phyloP scores from a whole-genome alignment of 2,888 invertebrate species.

The Yponomeuta sedellus region DNA sequence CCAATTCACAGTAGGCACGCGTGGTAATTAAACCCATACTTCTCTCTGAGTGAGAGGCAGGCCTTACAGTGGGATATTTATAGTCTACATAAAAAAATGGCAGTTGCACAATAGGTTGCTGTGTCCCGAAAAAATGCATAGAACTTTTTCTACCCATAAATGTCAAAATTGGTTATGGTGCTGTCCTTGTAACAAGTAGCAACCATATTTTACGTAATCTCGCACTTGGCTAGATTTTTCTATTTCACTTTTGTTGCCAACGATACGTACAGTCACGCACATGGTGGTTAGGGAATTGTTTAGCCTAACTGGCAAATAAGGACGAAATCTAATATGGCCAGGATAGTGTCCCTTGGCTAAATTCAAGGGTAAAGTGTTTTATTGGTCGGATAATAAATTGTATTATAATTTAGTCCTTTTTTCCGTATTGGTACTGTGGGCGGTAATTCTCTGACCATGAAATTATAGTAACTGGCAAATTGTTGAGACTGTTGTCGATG shows the following conservation, averaged over 20 bases:
- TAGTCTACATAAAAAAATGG: too few relatives aligned
- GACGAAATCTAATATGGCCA: conserved; percentile 8
- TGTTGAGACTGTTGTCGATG: not conserved
- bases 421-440: not conserved
- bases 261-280: not conserved
- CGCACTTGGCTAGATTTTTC: not conserved
- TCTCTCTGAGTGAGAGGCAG: too few relatives aligned
- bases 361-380: conserved; percentile 7
- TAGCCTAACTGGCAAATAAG: conserved; percentile 13
- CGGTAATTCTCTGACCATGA: not conserved
- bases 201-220: too few relatives aligned
- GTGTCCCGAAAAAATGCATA: too few relatives aligned
- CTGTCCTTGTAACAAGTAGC: too few relatives aligned
- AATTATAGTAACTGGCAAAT: not conserved
- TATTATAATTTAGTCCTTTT: not conserved
- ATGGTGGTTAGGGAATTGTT: not conserved
- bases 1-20: too few relatives aligned
- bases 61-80: too few relatives aligned
- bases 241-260: not conserved
- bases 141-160: too few relatives aligned
- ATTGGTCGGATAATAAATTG: not conserved
- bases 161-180: too few relatives aligned
- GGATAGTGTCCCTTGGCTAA: not conserved
- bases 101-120: too few relatives aligned
- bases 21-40: too few relatives aligned